Evolutionary conservation across 1,140 invertebrate genomes (phyloP).

Genomic region (Zaprionus nigranus): DNA sequence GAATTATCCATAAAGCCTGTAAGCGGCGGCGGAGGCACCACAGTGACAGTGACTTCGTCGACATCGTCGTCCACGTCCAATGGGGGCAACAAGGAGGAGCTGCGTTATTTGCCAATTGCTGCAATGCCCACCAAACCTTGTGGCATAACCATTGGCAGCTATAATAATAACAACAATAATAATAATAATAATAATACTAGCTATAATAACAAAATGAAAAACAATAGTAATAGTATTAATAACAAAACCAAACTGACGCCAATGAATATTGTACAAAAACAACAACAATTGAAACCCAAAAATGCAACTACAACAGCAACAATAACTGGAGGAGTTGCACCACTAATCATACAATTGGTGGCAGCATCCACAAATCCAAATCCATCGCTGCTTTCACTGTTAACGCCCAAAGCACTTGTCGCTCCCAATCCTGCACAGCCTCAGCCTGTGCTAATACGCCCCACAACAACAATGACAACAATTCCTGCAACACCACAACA

Average conservation of each 20-base stretch:
- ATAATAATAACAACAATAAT: constrained; percentile 15
- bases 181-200: constrained; percentile 7
- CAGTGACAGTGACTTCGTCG: constrained; percentile 12
- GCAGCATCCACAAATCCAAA: constrained; percentile 13
- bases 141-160: constrained; percentile 54
- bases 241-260: constrained; percentile 55
- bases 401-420: constrained; percentile 37
- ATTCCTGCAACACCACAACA: constrained; percentile 14
- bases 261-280: constrained; percentile 40
- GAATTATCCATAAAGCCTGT: constrained; percentile 39
- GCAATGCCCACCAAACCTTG: constrained; percentile 58
- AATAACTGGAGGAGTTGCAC: background rate
- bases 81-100: constrained; percentile 35
- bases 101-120: constrained; percentile 62
- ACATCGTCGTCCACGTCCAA: constrained; percentile 17
- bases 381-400: constrained; percentile 51
- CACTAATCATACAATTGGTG: constrained; percentile 58
- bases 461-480: constrained; percentile 19
- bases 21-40: constrained; percentile 5
- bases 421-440: constrained; percentile 25
- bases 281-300: constrained; percentile 33
- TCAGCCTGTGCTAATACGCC: constrained; percentile 18
- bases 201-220: constrained; percentile 8
- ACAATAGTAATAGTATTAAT: constrained; percentile 20
- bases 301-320: background rate